Percentiles rank a stretch among this genome's conserved stretches.
Conservation (phyloP, 2,797 vertebrate species). For the Rhynchotus rufescens region DNA sequence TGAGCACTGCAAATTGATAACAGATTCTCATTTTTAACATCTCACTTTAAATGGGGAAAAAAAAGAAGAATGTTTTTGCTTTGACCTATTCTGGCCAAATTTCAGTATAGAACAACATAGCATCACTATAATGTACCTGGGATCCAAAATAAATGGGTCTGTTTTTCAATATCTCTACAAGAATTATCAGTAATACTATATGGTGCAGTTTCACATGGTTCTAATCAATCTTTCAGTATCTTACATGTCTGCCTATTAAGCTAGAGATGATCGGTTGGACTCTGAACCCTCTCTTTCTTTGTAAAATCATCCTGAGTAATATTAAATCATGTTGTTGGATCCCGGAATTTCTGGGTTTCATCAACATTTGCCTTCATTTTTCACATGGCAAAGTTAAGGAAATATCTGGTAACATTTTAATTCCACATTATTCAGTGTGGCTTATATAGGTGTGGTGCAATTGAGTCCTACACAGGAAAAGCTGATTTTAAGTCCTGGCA, state of each 20-base stretch:
- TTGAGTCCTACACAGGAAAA: constrained; percentile 71
- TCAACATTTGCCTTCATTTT: constrained; percentile 61
- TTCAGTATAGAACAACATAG: constrained; percentile 39
- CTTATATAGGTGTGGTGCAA: constrained; percentile 78
- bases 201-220: constrained; percentile 44
- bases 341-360: constrained; percentile 50
- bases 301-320: constrained; percentile 57
- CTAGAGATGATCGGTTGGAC: constrained; percentile 15
- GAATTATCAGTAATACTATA: constrained; percentile 63
- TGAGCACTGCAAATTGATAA: constrained; percentile 43
- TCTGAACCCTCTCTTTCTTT: constrained; percentile 44
- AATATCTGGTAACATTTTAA: constrained; percentile 76
- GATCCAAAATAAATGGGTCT: constrained; percentile 35
- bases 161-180: constrained; percentile 38
- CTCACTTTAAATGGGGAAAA: background rate
- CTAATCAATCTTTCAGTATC: constrained; percentile 30
- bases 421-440: constrained; percentile 60
- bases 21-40: constrained; percentile 42
- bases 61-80: constrained; percentile 36
- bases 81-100: constrained; percentile 28
- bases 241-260: constrained; percentile 46
- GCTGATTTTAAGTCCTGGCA: constrained; percentile 80
- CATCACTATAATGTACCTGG: constrained; percentile 1
- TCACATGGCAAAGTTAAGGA: constrained; percentile 64
- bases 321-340: constrained; percentile 52